These are phyloP conservation scores for Cantharis rufa DNA, from an alignment of 2,888 invertebrate genomes.

Conservation along the genomic window DNA sequence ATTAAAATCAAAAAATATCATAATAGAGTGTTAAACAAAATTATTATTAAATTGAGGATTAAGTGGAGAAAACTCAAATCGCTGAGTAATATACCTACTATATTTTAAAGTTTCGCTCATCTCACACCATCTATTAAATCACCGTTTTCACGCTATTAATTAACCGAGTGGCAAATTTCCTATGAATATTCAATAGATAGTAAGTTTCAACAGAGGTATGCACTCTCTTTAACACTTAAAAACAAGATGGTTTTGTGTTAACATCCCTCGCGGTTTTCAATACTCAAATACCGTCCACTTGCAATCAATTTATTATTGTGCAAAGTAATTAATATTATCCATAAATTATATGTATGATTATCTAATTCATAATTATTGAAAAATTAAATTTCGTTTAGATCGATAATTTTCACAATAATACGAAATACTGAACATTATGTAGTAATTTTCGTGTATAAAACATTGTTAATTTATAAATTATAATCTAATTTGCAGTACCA, in stretches of 20 bases:
- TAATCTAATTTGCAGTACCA: too few relatives aligned
- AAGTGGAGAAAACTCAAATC: not conserved
- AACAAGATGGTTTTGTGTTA: slow-evolving; percentile 39
- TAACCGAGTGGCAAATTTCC: slow-evolving; percentile 41
- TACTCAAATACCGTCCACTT: slow-evolving; percentile 37
- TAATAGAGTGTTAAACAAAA: not conserved
- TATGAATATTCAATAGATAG: slow-evolving; percentile 46
- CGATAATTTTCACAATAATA: not conserved
- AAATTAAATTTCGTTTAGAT: not conserved
- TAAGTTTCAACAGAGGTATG: slow-evolving; percentile 31
- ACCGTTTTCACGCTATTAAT: slow-evolving; percentile 46
- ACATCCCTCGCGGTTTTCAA: slow-evolving; percentile 33
- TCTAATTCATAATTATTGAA: not conserved
- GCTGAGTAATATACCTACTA: not conserved
- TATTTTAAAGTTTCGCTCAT: not conserved
- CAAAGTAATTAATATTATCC: not conserved
- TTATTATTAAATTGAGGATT: not conserved
- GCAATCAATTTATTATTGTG: slow-evolving; percentile 34
- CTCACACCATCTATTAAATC: slow-evolving; percentile 40
- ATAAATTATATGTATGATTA: not conserved
- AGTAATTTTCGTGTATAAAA: too few relatives aligned
- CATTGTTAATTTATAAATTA: too few relatives aligned
- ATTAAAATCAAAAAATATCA: not conserved
- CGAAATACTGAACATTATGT: too few relatives aligned
- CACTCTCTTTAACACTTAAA: slow-evolving; percentile 36